Evolutionary conservation across 64 coral and sea anemone species (phyloP).

Genomic region (Acropora yongei): DNA sequence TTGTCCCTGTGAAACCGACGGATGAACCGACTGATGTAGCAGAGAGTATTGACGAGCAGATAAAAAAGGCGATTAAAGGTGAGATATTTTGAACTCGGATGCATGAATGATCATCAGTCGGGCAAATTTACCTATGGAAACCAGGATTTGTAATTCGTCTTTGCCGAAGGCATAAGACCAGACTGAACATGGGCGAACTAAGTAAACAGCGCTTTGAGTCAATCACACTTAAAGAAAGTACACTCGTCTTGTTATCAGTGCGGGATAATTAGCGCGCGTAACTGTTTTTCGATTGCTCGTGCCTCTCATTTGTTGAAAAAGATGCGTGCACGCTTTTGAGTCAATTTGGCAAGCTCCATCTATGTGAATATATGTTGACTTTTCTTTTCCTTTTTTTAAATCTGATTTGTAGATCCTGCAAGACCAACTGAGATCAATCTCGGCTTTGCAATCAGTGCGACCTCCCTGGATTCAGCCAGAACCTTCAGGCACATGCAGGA

Average conservation of each 20-base stretch:
- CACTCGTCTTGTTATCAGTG: too few species aligned
- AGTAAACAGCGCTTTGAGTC: too few species aligned
- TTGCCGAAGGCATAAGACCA: too few species aligned
- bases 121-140: neutral
- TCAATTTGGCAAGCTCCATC: too few species aligned
- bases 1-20: conserved; percentile 28
- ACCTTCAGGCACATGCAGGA: conserved; percentile 64
- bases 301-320: too few species aligned
- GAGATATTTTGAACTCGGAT: neutral
- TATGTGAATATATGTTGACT: neutral
- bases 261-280: too few species aligned
- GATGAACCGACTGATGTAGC: conserved; percentile 32
- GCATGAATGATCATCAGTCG: neutral
- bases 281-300: too few species aligned
- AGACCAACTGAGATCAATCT: conserved; percentile 39
- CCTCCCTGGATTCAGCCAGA: conserved; percentile 49
- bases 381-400: neutral
- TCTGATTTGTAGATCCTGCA: conserved; percentile 15
- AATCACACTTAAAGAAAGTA: too few species aligned
- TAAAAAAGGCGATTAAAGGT: conserved; percentile 51
- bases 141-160: too few species aligned
- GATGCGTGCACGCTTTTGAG: too few species aligned
- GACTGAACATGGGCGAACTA: too few species aligned
- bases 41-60: conserved; percentile 38
- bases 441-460: conserved; percentile 69